phyloP scores from a whole-genome alignment of 1,140 invertebrate species.

The Holotrichia oblita region DNA sequence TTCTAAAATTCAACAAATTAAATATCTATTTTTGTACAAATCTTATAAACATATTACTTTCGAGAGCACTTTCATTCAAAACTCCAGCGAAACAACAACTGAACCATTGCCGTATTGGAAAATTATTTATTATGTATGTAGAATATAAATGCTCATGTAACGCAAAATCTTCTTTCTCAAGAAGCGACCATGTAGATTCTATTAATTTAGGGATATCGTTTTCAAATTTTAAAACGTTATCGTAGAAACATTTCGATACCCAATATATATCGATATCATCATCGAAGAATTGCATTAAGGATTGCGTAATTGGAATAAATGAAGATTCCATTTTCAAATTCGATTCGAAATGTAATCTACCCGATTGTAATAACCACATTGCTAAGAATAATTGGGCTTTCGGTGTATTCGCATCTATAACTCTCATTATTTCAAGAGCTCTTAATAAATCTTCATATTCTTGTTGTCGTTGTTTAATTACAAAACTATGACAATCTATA shows the following conservation, averaged over 20 bases:
- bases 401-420: slow-evolving; percentile 66
- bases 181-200: slow-evolving; percentile 70
- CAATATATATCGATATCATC: slow-evolving; percentile 81
- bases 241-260: slow-evolving; percentile 77
- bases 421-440: slow-evolving; percentile 73
- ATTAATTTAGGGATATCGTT: slow-evolving; percentile 71
- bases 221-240: slow-evolving; percentile 71
- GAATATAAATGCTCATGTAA: slow-evolving; percentile 71
- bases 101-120: slow-evolving; percentile 80
- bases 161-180: slow-evolving; percentile 77
- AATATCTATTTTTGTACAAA: background rate
- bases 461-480: slow-evolving; percentile 74
- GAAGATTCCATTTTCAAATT: slow-evolving; percentile 61
- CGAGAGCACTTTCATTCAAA: slow-evolving; percentile 78
- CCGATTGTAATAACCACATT: slow-evolving; percentile 80
- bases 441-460: slow-evolving; percentile 80
- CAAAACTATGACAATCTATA: slow-evolving; percentile 76
- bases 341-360: slow-evolving; percentile 68
- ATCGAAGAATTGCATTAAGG: slow-evolving; percentile 74
- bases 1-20: slow-evolving; percentile 65
- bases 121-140: slow-evolving; percentile 66
- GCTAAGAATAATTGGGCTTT: slow-evolving; percentile 72
- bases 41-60: slow-evolving; percentile 67
- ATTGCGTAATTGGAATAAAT: slow-evolving; percentile 73
- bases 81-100: slow-evolving; percentile 81